Evolutionary conservation across 2,888 invertebrate genomes (phyloP), one percentile per base, ranked within the genome.

Genomic region (Hemithea aestivaria): DNA sequence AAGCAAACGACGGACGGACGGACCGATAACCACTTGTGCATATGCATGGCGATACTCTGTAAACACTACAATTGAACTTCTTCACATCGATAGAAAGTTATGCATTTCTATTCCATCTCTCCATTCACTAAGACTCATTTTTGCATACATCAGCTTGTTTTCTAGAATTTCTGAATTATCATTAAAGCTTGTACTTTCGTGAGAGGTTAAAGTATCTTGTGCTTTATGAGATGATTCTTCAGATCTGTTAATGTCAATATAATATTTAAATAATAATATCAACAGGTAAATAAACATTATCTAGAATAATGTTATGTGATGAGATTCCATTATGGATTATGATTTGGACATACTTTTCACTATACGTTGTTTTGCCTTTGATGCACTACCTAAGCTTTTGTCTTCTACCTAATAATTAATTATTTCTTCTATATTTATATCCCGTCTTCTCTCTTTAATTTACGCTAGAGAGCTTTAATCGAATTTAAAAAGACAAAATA

Each of bases 1-100:
- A 79, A 82, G 80, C 79, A 85, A 84, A 84, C 51, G 40, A 40
- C 66, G 70, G 58, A 72, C 69, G 66, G 71, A 72, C 77, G 66
- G 59, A 59, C 68, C 72, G 79, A 80, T 83, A 83, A 80, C 80
- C 72, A 73, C 77, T 76, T 75, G 77, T 66, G 77, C 79, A 82
- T 79, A 81, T 80, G 78, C 79, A 81, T 70, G 59, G 62, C 56
- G 61, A 69, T 72, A 78, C 80, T 78, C 63, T 67, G 77, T 80
- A 81, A 83, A 85, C 76, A 85, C 67, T 69, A 58, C 53, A 58
- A 59, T 53, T 45, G 52, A 48, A 50, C 40, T 56, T 57, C 43
- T 51, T 50, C 46, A 53, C 55, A 51, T 48, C 36, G 6, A 23
- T 10, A 20, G 28, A 35, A 20, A 29, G 10, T 11, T 2, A 25